Evolutionary conservation across 2,888 invertebrate species (phyloP).

Genomic region (Emmelina monodactyla): DNA sequence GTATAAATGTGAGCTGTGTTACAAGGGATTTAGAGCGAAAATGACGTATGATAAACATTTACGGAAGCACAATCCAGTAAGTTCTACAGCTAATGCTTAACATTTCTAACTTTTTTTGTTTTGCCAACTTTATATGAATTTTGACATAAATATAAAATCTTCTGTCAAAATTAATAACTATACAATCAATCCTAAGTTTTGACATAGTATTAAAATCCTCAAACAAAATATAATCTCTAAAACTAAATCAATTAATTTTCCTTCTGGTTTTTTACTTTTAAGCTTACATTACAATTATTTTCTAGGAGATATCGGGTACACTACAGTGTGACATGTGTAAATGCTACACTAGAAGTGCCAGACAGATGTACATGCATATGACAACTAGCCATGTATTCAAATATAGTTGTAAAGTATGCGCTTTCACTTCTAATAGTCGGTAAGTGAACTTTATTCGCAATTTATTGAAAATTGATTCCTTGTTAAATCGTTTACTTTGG

Average conservation of each 20-base stretch:
- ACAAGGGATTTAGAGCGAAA: conserved; percentile 35
- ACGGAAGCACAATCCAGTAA: conserved; percentile 52
- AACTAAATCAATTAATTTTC: too few species aligned
- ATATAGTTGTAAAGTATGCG: conserved; percentile 41
- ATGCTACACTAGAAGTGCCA: conserved; percentile 31
- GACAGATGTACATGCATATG: conserved; percentile 54
- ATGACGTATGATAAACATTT: conserved; percentile 43
- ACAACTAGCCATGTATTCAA: conserved; percentile 41
- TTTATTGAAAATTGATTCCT: not conserved
- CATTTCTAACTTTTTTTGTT: not conserved
- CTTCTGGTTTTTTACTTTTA: not conserved
- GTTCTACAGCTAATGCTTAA: conserved; percentile 12
- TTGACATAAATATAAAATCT: too few species aligned
- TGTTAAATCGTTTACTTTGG: not conserved
- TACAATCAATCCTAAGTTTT: too few species aligned
- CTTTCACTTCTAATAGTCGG: conserved; percentile 39
- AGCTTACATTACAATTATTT: conserved; percentile 2
- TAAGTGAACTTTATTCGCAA: conserved; percentile 17
- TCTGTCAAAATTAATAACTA: too few species aligned
- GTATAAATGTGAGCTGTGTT: conserved; percentile 43
- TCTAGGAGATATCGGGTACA: conserved; percentile 31
- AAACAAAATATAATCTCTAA: too few species aligned
- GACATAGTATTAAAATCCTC: too few species aligned
- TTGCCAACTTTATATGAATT: not conserved
- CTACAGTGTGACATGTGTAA: conserved; percentile 52